phyloP scores from a whole-genome alignment of 1,140 invertebrate genomes.

The Samia ricini region DNA sequence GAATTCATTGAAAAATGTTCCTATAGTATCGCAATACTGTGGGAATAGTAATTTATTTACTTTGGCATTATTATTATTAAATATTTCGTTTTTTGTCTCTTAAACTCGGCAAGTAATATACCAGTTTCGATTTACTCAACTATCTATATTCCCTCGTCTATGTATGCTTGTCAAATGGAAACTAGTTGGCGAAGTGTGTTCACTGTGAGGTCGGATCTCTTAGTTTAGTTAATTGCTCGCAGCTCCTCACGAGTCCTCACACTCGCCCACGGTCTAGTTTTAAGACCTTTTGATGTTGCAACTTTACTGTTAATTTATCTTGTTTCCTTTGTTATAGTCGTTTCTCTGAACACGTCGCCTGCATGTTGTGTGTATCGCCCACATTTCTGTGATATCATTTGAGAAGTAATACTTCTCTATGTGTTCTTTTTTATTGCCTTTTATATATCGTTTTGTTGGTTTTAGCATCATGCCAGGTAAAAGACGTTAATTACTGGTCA shows the following conservation, averaged over 20 bases:
- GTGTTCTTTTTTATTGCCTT: too few relatives aligned
- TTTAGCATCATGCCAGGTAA: too few relatives aligned
- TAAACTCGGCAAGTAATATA: background rate
- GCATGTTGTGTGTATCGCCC: background rate
- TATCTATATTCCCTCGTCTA: background rate
- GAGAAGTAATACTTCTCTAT: too few relatives aligned
- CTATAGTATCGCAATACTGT: too few relatives aligned
- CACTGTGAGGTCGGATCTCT: background rate
- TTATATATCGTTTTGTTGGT: too few relatives aligned
- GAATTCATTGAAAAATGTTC: too few relatives aligned
- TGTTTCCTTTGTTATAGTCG: background rate
- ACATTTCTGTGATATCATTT: background rate
- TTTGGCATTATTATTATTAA: too few relatives aligned
- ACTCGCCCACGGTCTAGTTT: background rate
- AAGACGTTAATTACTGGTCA: too few relatives aligned
- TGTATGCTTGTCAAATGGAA: background rate
- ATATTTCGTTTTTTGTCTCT: too few relatives aligned
- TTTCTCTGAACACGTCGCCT: background rate
- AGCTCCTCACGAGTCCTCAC: background rate
- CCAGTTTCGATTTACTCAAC: background rate
- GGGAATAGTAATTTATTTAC: too few relatives aligned
- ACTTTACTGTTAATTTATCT: background rate
- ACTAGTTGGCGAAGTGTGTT: background rate
- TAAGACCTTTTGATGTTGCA: background rate
- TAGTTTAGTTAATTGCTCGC: slow-evolving; percentile 1